These are phyloP conservation scores for Drosophila pseudoobscura DNA, from an alignment of 1,140 invertebrate species.

Conservation along the genomic window DNA sequence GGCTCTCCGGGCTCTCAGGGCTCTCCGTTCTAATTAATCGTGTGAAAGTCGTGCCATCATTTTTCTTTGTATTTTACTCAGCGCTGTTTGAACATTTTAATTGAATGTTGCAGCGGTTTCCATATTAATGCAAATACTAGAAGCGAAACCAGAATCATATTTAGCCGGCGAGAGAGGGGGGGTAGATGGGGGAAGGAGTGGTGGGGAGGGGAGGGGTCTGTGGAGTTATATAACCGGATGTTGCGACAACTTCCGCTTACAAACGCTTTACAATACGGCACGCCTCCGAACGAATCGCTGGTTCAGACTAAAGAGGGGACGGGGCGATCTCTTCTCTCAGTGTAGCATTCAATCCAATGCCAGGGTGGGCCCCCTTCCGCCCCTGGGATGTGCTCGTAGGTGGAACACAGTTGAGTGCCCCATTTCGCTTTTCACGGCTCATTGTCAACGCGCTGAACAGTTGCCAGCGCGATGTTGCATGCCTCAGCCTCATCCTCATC, in stretches of 20 bases:
- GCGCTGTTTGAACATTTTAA: slow-evolving; percentile 53
- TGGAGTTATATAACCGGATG: slow-evolving; percentile 50
- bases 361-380: slow-evolving; percentile 39
- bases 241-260: slow-evolving; percentile 64
- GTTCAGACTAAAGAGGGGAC: not conserved
- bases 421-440: slow-evolving; percentile 62
- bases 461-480: not conserved
- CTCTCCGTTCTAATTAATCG: slow-evolving; percentile 59
- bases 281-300: slow-evolving; percentile 38
- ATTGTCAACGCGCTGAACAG: slow-evolving; percentile 59
- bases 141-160: slow-evolving; percentile 11
- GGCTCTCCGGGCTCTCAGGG: not conserved
- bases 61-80: slow-evolving; percentile 2
- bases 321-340: too few relatives aligned
- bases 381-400: slow-evolving; percentile 10
- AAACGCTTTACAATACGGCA: slow-evolving; percentile 55
- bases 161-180: slow-evolving; percentile 6
- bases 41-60: slow-evolving; percentile 58
- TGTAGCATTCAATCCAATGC: slow-evolving; percentile 47
- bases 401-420: slow-evolving; percentile 23
- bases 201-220: not conserved
- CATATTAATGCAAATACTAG: slow-evolving; percentile 47
- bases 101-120: slow-evolving; percentile 34
- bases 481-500: slow-evolving; percentile 12
- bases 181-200: not conserved